Evolutionary conservation across 2,113 vertebrate species (phyloP).

Genomic region (Redunca redunca): DNA sequence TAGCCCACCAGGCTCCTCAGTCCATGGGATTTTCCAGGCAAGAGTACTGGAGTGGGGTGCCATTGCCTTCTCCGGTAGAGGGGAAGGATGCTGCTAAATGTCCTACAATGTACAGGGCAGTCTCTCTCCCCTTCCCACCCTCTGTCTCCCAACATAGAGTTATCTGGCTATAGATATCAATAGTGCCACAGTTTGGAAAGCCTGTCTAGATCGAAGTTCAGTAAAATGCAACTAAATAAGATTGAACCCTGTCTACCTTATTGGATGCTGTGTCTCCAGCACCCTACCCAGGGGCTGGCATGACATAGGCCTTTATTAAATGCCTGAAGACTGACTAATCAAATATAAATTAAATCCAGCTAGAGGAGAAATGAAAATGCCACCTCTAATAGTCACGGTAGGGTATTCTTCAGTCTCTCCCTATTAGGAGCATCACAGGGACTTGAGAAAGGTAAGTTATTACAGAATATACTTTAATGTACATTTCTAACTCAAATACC

Average conservation of each 20-base stretch:
- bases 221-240: not conserved
- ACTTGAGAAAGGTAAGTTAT: not conserved
- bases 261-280: not conserved
- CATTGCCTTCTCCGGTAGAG: not conserved
- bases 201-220: accelerated
- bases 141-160: not conserved
- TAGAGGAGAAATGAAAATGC: not conserved
- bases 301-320: not conserved
- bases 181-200: accelerated
- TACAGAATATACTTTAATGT: too few relatives aligned
- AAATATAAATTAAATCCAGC: not conserved
- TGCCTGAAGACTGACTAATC: not conserved
- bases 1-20: too few relatives aligned
- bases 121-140: not conserved
- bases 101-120: accelerated
- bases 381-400: not conserved
- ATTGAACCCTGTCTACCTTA: not conserved
- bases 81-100: too few relatives aligned
- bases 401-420: not conserved
- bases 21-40: too few relatives aligned
- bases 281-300: not conserved
- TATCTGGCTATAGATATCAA: not conserved
- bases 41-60: too few relatives aligned
- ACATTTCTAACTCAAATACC: not conserved
- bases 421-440: too few relatives aligned